Evolutionary conservation across 2,888 invertebrate species (phyloP).

Genomic region (Lottia gigantea): DNA sequence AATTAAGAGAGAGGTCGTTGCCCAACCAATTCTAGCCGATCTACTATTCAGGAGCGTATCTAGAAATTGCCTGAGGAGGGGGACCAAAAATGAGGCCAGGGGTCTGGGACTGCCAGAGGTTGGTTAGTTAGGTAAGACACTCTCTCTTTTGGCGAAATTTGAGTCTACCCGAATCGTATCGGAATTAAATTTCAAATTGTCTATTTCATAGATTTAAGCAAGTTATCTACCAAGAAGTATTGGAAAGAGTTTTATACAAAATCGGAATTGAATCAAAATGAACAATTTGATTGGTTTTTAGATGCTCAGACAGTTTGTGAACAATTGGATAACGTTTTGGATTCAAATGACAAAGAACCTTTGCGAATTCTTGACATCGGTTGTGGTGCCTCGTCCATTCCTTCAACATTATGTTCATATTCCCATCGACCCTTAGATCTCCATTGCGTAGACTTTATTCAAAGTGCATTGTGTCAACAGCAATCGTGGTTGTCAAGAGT

Average conservation of each 20-base stretch:
- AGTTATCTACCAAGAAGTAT: conserved; percentile 12
- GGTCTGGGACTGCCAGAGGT: no score
- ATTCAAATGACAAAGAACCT: background rate
- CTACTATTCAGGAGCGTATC: no score
- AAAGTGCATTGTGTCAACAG: conserved; percentile 10
- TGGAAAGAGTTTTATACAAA: conserved; percentile 12
- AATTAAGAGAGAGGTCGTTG: no score
- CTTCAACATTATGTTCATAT: conserved; percentile 5
- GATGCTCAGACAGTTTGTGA: background rate
- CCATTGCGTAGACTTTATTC: conserved; percentile 13
- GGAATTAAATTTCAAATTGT: background rate
- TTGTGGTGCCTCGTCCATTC: conserved; percentile 17
- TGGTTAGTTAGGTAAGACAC: no score
- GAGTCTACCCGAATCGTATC: no score
- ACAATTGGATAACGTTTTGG: background rate
- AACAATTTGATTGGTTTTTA: conserved; percentile 20
- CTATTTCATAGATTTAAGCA: conserved; percentile 4
- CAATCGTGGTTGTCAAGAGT: background rate
- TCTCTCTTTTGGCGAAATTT: no score
- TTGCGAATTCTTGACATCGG: conserved; percentile 15
- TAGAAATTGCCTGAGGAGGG: no score
- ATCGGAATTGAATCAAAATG: background rate
- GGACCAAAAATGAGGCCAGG: no score
- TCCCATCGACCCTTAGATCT: conserved; percentile 9
- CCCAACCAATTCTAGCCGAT: no score